phyloP scores from a whole-genome alignment of 2,797 vertebrate species.

The Argyrosomus regius region DNA sequence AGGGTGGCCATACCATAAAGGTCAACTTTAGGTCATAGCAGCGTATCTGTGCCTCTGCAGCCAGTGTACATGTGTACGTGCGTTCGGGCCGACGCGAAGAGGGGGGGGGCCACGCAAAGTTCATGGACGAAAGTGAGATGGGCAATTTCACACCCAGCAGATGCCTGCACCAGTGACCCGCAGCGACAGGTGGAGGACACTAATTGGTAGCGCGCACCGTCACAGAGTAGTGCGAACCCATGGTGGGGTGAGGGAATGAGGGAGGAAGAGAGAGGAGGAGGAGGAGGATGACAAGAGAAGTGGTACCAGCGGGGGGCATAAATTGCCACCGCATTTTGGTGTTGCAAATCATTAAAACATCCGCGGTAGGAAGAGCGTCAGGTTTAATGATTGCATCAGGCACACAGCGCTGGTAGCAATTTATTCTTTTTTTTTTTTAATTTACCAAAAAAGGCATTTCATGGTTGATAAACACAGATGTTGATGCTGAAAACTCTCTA shows the following conservation, averaged over 20 bases:
- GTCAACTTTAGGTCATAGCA: slow-evolving; percentile 61
- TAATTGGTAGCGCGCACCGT: slow-evolving; percentile 73
- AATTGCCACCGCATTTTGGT: slow-evolving; percentile 12
- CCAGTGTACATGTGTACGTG: neutral
- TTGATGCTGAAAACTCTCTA: slow-evolving; percentile 6
- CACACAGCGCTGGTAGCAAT: neutral
- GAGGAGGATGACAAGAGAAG: slow-evolving; percentile 25
- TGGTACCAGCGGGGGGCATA: slow-evolving; percentile 1
- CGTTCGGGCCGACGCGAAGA: neutral
- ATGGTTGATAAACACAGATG: slow-evolving; percentile 34
- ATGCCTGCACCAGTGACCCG: slow-evolving; percentile 76
- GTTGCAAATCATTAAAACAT: slow-evolving; percentile 23
- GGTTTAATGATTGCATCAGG: slow-evolving; percentile 18
- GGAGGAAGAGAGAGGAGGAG: neutral
- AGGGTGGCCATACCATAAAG: slow-evolving; percentile 71
- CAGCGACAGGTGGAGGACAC: slow-evolving; percentile 79
- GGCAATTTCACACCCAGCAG: slow-evolving; percentile 80
- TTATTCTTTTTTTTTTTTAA: neutral
- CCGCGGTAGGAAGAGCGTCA: neutral
- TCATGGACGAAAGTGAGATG: slow-evolving; percentile 79
- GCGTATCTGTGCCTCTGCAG: slow-evolving; percentile 24
- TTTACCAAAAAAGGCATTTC: slow-evolving; percentile 6
- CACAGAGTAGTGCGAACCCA: slow-evolving; percentile 40
- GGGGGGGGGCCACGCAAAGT: slow-evolving; percentile 61
- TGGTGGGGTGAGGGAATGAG: slow-evolving; percentile 41